phyloP scores from a whole-genome alignment of 2,113 vertebrate species.

The Rutilus rutilus region DNA sequence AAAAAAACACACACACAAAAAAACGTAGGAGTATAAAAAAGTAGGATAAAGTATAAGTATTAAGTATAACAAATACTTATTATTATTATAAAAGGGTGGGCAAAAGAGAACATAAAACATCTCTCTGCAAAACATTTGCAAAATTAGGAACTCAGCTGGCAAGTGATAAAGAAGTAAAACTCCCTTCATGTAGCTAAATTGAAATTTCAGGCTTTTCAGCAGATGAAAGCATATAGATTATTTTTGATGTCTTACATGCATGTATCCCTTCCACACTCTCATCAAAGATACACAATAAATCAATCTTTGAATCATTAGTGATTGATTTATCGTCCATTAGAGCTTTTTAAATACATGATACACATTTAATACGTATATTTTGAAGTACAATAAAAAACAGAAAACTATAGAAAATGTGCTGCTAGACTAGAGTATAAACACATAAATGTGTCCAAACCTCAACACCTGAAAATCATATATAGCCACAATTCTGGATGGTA shows the following conservation, averaged over 20 bases:
- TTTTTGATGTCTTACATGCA: background rate
- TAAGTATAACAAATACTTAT: background rate
- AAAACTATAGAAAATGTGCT: background rate
- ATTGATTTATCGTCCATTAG: background rate
- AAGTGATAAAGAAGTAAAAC: background rate
- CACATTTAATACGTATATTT: background rate
- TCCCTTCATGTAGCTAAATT: background rate
- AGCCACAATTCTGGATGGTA: background rate
- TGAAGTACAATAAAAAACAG: background rate
- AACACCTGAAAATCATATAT: background rate
- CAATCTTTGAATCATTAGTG: background rate
- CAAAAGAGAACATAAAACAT: background rate
- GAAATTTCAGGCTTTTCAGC: background rate
- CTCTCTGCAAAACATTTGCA: background rate
- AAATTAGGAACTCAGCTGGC: background rate
- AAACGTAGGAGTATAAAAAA: no score
- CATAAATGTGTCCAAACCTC: background rate
- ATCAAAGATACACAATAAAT: background rate
- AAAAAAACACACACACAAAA: no score
- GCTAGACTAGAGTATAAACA: background rate
- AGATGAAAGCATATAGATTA: background rate
- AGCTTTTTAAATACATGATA: no score
- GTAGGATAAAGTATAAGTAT: background rate
- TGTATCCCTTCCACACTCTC: background rate
- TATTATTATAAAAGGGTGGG: background rate